Base-by-base conservation (phyloP, 2,888 invertebrate species). In the Dynastes tityus region DNA sequence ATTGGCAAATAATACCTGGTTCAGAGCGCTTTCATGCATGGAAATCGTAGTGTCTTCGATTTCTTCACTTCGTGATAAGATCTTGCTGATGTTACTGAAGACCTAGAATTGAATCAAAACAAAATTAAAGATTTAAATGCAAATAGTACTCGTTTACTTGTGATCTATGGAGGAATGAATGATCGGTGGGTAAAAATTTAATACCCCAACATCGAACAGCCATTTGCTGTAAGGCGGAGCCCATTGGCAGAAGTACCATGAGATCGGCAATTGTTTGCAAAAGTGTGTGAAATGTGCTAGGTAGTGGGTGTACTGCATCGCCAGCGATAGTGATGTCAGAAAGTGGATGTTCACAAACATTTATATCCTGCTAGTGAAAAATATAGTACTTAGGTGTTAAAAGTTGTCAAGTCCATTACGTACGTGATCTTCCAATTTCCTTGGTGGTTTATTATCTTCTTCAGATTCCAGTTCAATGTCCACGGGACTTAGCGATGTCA, bases 81-180 rank as follows among this genome's bases (percentile, higher is more conserved):
- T 98, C 90, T 97, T 97, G 86, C 97, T 97, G 84, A 98, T 97
- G 87, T 98, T 98, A 86, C 95, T 97, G 89, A 98, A 98, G 9
- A 98, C 97, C 84, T 84, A 70, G 2, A 78, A 78, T 32, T 32
- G 55, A 61, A 65, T 58, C 40, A 76, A 45, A 78, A 40, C 11
- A 53, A 77, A 79, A 77, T 68, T 51, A 67, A 55, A 73, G 40
- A 68, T 27, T 73, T 74, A 65, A 68, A 71, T 65, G 40, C 49
- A n/a, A 81, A 58, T 37, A 71, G 16, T n/a, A 63, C 27, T 61
- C 5, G 45, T 71, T 70, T 71, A 85, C 86, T 82, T 89, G 89
- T 27, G 88, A 88, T 80, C 94, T 90, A 88, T 98, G 98, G 40
- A 98, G 90, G 88, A 98, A 98, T 84, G 95, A 93, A 85, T 98